These are phyloP conservation scores for Typhlichthys subterraneus DNA, from an alignment of 2,797 vertebrate species.

Conservation along the genomic window DNA sequence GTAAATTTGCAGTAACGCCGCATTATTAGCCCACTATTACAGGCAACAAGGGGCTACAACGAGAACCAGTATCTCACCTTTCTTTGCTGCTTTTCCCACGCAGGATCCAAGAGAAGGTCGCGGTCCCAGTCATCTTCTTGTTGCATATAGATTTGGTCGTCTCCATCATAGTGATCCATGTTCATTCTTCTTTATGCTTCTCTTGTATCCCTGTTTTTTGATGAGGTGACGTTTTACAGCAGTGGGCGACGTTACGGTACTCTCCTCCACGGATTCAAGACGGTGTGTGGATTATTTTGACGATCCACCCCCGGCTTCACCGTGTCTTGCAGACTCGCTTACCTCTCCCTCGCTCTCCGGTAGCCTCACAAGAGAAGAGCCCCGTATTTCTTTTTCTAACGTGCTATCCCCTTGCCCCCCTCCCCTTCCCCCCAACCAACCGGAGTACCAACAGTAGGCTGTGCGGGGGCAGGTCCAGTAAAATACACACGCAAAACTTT, in stretches of 20 bases:
- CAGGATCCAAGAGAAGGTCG: conserved; percentile 89
- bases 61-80: conserved; percentile 74
- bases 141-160: conserved; percentile 79
- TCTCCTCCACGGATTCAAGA: conserved; percentile 70
- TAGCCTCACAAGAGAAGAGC: conserved; percentile 1
- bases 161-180: conserved; percentile 86
- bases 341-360: conserved; percentile 33
- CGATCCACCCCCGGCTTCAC: conserved; percentile 66
- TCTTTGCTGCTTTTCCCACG: conserved; percentile 93
- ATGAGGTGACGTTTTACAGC: conserved; percentile 55
- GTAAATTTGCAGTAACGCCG: no score
- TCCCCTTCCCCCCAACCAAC: conserved; percentile 26
- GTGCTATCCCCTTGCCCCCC: conserved; percentile 19
- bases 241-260: conserved; percentile 40
- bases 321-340: conserved; percentile 30
- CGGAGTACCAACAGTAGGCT: conserved; percentile 40
- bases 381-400: conserved; percentile 27
- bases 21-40: not conserved
- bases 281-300: conserved; percentile 70
- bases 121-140: conserved; percentile 91
- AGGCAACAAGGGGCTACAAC: not conserved
- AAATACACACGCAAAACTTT: conserved; percentile 74
- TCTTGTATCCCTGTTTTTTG: conserved; percentile 49
- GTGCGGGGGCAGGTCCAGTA: conserved; percentile 58
- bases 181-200: conserved; percentile 36